Evolutionary conservation across 2,888 invertebrate species (phyloP).

Genomic region (Tortricodes alternella): DNA sequence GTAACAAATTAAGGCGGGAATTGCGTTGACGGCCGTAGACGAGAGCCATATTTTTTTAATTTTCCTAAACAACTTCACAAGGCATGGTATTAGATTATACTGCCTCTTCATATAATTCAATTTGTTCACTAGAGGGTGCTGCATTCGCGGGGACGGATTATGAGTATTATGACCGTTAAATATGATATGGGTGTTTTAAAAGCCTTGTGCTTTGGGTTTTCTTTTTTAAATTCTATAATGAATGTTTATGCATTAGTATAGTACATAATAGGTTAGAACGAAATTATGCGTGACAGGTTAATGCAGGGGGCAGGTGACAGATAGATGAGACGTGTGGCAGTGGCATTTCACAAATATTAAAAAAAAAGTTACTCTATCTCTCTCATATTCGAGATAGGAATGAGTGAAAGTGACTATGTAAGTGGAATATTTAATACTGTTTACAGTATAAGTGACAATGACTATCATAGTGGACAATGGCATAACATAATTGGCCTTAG

Average conservation of each 20-base stretch:
- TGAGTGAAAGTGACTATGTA: no score
- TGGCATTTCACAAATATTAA: no score
- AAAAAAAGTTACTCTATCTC: no score
- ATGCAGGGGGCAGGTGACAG: no score
- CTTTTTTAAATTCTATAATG: neutral
- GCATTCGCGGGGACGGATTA: constrained; percentile 45
- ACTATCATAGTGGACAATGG: neutral
- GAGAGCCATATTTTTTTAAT: constrained; percentile 74
- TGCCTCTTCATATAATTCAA: constrained; percentile 65
- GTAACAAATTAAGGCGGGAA: constrained; percentile 77
- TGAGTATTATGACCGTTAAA: constrained; percentile 27
- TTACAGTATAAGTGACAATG: no score
- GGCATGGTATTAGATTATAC: constrained; percentile 69
- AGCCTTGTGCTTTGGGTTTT: neutral
- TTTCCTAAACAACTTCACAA: constrained; percentile 72
- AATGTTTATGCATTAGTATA: no score
- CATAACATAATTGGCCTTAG: neutral
- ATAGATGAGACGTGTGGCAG: no score
- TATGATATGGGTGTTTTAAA: constrained; percentile 15
- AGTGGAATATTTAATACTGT: no score
- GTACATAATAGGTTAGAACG: no score
- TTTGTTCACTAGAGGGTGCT: constrained; percentile 54
- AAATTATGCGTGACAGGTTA: no score
- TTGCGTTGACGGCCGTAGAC: constrained; percentile 70
- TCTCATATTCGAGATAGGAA: no score